A percentile compares a stretch with the other conserved stretches of the same genome.
These are phyloP conservation scores for Platyscapa corneri DNA, from an alignment of 1,140 invertebrate genomes.

Conservation along the genomic window DNA sequence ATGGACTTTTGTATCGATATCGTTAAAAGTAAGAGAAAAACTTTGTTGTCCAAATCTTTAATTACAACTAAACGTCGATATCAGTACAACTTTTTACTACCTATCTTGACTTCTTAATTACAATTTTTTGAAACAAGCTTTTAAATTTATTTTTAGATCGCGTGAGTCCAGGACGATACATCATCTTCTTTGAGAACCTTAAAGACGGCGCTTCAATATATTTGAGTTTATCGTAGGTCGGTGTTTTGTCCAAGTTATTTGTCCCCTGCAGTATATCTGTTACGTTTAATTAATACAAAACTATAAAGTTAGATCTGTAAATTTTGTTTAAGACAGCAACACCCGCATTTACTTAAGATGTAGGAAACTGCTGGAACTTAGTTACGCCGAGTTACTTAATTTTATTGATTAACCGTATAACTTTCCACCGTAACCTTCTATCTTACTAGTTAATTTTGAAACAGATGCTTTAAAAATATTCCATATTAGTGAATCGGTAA, in stretches of 20 bases:
- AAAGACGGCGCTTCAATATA: neutral
- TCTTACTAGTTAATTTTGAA: conserved; percentile 28
- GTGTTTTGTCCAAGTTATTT: conserved; percentile 41
- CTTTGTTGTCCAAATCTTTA: neutral
- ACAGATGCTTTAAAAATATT: neutral
- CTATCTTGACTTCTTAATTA: neutral
- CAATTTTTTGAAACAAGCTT: neutral
- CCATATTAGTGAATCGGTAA: neutral
- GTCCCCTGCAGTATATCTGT: conserved; percentile 13
- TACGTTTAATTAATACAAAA: conserved; percentile 45
- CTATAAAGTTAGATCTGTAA: conserved; percentile 47
- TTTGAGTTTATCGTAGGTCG: conserved; percentile 30
- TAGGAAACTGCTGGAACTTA: conserved; percentile 31
- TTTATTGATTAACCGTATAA: conserved; percentile 46
- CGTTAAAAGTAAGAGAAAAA: neutral
- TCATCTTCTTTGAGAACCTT: neutral
- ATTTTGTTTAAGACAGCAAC: conserved; percentile 42
- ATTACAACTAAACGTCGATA: neutral
- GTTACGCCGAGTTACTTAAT: conserved; percentile 35
- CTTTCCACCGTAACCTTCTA: conserved; percentile 22
- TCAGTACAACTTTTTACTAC: neutral
- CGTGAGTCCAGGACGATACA: neutral
- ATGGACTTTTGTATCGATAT: conserved; percentile 25
- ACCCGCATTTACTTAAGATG: conserved; percentile 46
- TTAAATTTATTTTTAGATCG: neutral